These are phyloP conservation scores for Rhopilema esculentum DNA, from an alignment of 30 jellyfish, hydroid and myxozoan species.

Conservation along the genomic window DNA sequence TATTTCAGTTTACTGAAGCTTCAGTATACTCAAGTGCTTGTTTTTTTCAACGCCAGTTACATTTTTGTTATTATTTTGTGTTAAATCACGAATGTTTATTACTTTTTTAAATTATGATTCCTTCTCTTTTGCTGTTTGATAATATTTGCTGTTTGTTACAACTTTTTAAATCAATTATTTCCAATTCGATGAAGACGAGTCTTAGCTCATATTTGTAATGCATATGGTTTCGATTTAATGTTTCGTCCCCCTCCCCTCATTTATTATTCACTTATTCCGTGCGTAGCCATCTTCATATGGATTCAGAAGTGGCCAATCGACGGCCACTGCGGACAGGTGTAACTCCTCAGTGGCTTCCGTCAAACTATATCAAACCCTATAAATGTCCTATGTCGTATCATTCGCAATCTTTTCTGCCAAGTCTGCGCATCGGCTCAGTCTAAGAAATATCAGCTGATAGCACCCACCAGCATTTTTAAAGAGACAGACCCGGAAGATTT, in stretches of 20 bases:
- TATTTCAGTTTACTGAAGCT: too few species aligned
- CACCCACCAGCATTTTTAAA: background rate
- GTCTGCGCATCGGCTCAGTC: background rate
- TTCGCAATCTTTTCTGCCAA: background rate
- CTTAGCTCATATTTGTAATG: background rate
- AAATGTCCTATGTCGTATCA: background rate
- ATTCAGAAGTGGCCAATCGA: background rate
- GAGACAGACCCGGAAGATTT: too few species aligned
- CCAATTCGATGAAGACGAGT: background rate
- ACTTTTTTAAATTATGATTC: background rate
- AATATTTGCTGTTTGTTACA: too few species aligned
- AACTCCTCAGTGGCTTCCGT: background rate
- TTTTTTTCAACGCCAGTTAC: too few species aligned
- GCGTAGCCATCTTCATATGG: background rate
- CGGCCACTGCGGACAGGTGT: background rate
- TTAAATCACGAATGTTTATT: background rate
- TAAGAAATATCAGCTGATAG: background rate
- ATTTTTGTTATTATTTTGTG: background rate
- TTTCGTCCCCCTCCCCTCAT: background rate
- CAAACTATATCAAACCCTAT: background rate
- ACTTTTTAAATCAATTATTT: too few species aligned
- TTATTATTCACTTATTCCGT: background rate
- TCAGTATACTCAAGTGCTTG: too few species aligned
- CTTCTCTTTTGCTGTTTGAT: too few species aligned
- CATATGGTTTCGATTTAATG: background rate